Conservation (phyloP, 2,888 invertebrate genomes). For the Seira sanloemensis region DNA sequence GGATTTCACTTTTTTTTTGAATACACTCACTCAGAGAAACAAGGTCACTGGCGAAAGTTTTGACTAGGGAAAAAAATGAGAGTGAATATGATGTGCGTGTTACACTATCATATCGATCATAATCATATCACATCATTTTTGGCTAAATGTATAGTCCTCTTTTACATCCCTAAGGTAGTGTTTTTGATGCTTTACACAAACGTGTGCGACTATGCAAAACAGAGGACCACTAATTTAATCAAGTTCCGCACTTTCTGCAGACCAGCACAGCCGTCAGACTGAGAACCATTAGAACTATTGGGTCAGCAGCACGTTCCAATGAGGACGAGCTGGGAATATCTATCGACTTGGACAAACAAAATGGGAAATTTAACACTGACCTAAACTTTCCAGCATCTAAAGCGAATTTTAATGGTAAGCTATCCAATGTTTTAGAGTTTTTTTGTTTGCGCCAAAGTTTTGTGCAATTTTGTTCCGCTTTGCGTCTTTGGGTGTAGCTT, state of each 20-base stretch:
- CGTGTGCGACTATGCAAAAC: neutral
- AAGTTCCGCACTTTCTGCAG: slow-evolving; percentile 33
- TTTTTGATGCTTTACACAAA: neutral
- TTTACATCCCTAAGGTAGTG: neutral
- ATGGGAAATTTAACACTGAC: slow-evolving; percentile 50
- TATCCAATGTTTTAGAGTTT: neutral
- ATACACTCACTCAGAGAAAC: neutral
- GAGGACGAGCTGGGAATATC: slow-evolving; percentile 64
- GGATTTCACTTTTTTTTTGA: too few relatives aligned
- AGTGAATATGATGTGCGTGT: slow-evolving; percentile 16
- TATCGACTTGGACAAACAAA: slow-evolving; percentile 62
- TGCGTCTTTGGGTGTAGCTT: too few relatives aligned
- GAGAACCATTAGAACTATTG: slow-evolving; percentile 40
- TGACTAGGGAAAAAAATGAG: slow-evolving; percentile 1
- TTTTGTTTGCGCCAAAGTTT: neutral
- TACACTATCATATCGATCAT: slow-evolving; percentile 13
- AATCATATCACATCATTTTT: neutral
- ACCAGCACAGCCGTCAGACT: slow-evolving; percentile 48
- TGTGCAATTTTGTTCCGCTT: neutral
- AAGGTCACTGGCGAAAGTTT: neutral
- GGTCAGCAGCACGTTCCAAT: slow-evolving; percentile 16
- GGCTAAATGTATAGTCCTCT: neutral
- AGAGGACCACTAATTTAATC: neutral
- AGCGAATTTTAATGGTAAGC: slow-evolving; percentile 29
- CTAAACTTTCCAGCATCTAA: slow-evolving; percentile 41